Percentiles rank a stretch among this genome's conserved stretches.
phyloP scores from a whole-genome alignment of 30 jellyfish, hydroid and myxozoan species.

The Haliclystus octoradiatus region DNA sequence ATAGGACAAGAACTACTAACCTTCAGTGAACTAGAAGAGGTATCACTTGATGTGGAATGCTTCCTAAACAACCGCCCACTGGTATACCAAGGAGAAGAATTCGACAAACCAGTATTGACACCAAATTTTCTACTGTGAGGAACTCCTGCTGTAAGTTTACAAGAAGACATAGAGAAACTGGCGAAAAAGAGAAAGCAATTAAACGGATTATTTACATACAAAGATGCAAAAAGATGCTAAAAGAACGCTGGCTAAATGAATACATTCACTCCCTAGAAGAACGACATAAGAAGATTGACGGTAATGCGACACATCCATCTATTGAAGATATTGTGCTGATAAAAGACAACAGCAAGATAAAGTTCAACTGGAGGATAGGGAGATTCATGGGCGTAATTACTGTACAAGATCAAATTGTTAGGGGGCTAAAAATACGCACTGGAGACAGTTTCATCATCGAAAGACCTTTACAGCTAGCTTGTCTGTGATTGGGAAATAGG shows the following conservation, averaged over 20 bases:
- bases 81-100: constrained; percentile 40
- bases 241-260: constrained; percentile 25
- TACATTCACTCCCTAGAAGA: constrained; percentile 42
- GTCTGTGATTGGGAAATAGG: constrained; percentile 40
- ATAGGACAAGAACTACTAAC: constrained; percentile 12
- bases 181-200: neutral
- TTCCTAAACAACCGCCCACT: constrained; percentile 36
- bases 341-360: constrained; percentile 24
- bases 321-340: constrained; percentile 31
- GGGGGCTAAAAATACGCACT: constrained; percentile 26
- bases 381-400: constrained; percentile 9
- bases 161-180: constrained; percentile 16
- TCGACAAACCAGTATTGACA: constrained; percentile 15
- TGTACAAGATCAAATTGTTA: constrained; percentile 21
- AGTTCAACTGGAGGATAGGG: constrained; percentile 31
- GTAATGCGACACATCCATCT: neutral
- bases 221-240: constrained; percentile 14
- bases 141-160: neutral
- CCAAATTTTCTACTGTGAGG: constrained; percentile 25
- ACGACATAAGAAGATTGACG: constrained; percentile 3
- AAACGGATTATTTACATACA: neutral
- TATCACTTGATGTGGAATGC: constrained; percentile 19
- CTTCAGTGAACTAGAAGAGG: constrained; percentile 39
- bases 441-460: constrained; percentile 49
- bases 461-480: constrained; percentile 33